Evolutionary conservation across 2,888 invertebrate species (phyloP), one percentile per base, ranked within the genome.

Genomic region (Phengaris arion): DNA sequence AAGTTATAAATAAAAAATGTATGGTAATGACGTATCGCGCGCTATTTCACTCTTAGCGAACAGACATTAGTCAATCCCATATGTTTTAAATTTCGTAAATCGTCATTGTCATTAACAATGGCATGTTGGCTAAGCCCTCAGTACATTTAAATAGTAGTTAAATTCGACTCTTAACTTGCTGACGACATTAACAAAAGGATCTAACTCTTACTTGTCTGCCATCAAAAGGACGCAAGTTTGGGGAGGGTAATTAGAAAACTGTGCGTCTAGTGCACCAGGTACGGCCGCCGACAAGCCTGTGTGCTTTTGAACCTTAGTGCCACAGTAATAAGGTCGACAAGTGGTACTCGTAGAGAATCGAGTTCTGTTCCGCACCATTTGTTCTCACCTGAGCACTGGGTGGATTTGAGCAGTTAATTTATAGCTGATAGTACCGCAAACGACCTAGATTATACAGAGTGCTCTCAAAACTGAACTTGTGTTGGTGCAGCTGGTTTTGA

Each of bases 381-480:
- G 45, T 64, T 64, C 64, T 64, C 35, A 64, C 64, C 64, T 64
- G 64, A 64, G 64, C 59, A 64, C 64, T 12, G 12, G 52, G 35
- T 64, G 64, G 64, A 45, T 64, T 64, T 64, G 35, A 64, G 64
- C 64, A 6, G 64, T 64, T 45, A 64, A 64, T 64, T 64, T 64
- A 64, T 64, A 45, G 64, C 64, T 64, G 64, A 64, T 64, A 64
- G 35, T 12, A 13, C 64, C 64, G 59, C 22, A 64, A 64, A 64
- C 64, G 45, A 64, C 35, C 64, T 13, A 35, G 64, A 64, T 64
- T 64, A 64, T 45, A 64, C 64, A 6, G 45, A 64, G 64, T 45
- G 12, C 64, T 64, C 64, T 64, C 64, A 64, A n/a, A 64, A 35
- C 35, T 2, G 64, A 64, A 35, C 64, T 64, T 12, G 35, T 35